A percentile compares a stretch with the other conserved stretches of the same genome.
Conservation (phyloP, 2,888 invertebrate species). For the Argynnis bischoffii region DNA sequence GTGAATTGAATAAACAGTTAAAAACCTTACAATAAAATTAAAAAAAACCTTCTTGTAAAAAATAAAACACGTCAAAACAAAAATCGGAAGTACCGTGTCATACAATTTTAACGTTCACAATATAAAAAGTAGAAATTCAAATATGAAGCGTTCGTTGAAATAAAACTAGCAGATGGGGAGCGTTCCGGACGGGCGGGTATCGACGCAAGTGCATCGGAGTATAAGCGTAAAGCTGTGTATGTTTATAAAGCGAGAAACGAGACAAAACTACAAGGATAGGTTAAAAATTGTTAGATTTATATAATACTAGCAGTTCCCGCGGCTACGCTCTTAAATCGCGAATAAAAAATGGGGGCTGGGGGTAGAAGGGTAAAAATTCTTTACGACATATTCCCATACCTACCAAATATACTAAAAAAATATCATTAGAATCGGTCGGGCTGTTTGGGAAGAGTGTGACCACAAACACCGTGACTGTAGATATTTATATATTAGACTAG, state of each 20-base stretch:
- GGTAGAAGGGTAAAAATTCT: too few species aligned
- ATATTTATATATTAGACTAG: too few species aligned
- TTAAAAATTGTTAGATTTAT: too few species aligned
- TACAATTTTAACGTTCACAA: constrained; percentile 28
- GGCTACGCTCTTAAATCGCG: too few species aligned
- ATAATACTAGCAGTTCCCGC: too few species aligned
- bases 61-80: not conserved
- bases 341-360: too few species aligned
- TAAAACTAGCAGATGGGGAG: constrained; percentile 44
- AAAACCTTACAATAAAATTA: not conserved
- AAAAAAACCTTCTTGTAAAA: constrained; percentile 1
- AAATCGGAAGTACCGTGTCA: constrained; percentile 26
- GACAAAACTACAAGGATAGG: too few species aligned
- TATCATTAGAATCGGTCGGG: too few species aligned
- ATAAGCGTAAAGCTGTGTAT: constrained; percentile 37
- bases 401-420: too few species aligned
- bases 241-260: not conserved
- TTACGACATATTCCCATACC: too few species aligned
- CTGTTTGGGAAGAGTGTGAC: too few species aligned
- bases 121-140: constrained; percentile 37
- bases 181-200: constrained; percentile 54
- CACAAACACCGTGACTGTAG: too few species aligned
- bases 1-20: not conserved
- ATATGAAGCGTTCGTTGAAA: constrained; percentile 43
- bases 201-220: constrained; percentile 54